Evolutionary conservation across 2,797 vertebrate genomes (phyloP).

Genomic region (Acestrorhynchus altus): DNA sequence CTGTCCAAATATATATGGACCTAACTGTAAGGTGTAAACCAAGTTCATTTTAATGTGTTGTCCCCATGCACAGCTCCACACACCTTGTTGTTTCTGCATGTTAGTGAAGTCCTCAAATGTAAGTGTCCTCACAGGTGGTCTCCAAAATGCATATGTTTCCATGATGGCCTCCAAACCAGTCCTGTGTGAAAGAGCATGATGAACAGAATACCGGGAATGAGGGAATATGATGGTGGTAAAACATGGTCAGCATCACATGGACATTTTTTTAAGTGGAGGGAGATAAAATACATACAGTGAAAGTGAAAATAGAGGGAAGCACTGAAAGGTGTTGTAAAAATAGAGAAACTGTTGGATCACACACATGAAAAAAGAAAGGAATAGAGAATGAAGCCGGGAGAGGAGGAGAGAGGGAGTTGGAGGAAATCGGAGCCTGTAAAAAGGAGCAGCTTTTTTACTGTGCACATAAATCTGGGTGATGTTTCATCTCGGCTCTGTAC

Average conservation of each 20-base stretch:
- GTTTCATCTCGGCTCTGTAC: constrained; percentile 79
- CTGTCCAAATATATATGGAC: too few species aligned
- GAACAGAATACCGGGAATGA: constrained; percentile 62
- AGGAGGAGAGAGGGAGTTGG: constrained; percentile 64
- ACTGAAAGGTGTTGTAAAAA: constrained; percentile 36
- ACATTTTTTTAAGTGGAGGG: not conserved
- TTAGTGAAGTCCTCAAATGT: constrained; percentile 99
- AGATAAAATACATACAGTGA: not conserved
- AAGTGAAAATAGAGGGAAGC: not conserved
- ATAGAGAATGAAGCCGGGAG: constrained; percentile 60
- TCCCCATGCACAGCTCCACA: constrained; percentile 30
- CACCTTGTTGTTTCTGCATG: constrained; percentile 99
- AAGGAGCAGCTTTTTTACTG: constrained; percentile 76
- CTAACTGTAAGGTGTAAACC: not conserved
- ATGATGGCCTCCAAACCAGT: constrained; percentile 98
- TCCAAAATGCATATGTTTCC: constrained; percentile 99
- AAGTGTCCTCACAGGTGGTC: constrained; percentile 95
- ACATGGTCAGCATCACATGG: not conserved
- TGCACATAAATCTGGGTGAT: constrained; percentile 79
- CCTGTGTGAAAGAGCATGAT: constrained; percentile 69
- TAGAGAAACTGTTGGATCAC: constrained; percentile 34
- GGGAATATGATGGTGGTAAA: not conserved
- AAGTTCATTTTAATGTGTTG: not conserved
- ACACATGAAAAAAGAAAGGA: constrained; percentile 34
- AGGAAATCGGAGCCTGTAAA: constrained; percentile 78